phyloP scores from a whole-genome alignment of 1,140 invertebrate genomes.

The Caerostris extrusa region DNA sequence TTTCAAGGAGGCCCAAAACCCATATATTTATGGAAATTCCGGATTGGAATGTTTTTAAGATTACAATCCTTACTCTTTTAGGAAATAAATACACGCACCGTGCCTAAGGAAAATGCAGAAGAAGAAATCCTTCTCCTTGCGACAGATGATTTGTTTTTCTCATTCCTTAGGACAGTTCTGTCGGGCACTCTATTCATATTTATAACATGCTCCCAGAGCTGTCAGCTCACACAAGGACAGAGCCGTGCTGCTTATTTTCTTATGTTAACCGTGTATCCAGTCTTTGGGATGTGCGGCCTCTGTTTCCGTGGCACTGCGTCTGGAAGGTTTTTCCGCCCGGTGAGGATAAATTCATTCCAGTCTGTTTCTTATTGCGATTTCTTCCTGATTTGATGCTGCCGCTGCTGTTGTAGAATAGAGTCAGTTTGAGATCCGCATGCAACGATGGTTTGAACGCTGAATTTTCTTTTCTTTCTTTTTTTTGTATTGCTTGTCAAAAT shows the following conservation, averaged over 20 bases:
- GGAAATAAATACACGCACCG: constrained; percentile 54
- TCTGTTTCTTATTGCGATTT: background rate
- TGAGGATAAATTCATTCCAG: background rate
- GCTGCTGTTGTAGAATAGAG: no score
- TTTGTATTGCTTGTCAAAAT: background rate
- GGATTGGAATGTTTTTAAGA: constrained; percentile 62
- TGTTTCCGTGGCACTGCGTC: constrained; percentile 16
- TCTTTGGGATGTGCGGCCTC: background rate
- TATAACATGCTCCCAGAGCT: constrained; percentile 69
- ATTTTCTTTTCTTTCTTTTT: background rate
- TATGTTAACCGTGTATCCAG: constrained; percentile 22
- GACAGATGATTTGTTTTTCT: constrained; percentile 76
- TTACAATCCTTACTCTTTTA: constrained; percentile 37
- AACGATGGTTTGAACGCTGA: background rate
- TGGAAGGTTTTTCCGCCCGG: background rate
- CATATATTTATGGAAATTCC: constrained; percentile 65
- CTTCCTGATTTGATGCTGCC: background rate
- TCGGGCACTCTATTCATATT: constrained; percentile 73
- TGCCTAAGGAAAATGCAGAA: background rate
- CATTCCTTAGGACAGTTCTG: constrained; percentile 67
- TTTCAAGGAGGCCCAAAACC: background rate
- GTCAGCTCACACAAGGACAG: constrained; percentile 60
- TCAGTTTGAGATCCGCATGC: background rate
- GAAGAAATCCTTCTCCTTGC: constrained; percentile 15
- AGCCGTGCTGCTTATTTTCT: constrained; percentile 11